Percentiles rank a stretch among this genome's conserved stretches.
phyloP scores from a whole-genome alignment of 2,113 vertebrate genomes.

The Phainopepla nitens region DNA sequence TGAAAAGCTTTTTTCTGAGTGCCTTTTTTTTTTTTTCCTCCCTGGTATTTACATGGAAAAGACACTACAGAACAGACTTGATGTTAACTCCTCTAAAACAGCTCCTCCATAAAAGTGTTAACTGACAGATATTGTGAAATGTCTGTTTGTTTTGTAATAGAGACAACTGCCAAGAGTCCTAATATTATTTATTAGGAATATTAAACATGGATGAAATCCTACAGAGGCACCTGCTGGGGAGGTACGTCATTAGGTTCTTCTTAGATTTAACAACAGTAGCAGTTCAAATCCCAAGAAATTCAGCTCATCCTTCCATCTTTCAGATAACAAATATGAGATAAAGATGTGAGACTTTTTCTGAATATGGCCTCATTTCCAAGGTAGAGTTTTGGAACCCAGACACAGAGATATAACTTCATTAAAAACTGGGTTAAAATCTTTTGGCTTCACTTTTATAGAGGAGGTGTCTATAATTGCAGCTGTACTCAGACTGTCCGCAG shows the following conservation, averaged over 20 bases:
- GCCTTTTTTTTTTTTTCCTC: no score
- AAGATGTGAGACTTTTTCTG: background rate
- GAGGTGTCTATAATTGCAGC: background rate
- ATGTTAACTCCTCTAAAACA: background rate
- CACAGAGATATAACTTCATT: background rate
- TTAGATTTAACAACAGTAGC: background rate
- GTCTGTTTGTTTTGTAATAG: background rate
- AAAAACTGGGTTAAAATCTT: background rate
- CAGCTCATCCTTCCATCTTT: background rate
- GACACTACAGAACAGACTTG: background rate
- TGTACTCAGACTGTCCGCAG: background rate
- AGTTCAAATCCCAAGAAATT: background rate
- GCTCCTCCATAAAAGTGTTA: background rate
- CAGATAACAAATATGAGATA: background rate
- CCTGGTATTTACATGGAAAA: background rate
- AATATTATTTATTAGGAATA: background rate
- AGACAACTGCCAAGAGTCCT: background rate
- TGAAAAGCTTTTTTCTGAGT: background rate
- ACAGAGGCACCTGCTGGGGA: background rate
- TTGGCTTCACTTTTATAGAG: background rate
- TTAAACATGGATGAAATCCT: background rate
- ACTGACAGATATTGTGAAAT: background rate
- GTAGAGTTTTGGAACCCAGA: background rate
- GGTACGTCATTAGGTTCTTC: accelerated
- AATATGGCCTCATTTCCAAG: background rate